These are phyloP conservation scores for Trissolcus basalis DNA, from an alignment of 1,140 invertebrate genomes.

Conservation along the genomic window DNA sequence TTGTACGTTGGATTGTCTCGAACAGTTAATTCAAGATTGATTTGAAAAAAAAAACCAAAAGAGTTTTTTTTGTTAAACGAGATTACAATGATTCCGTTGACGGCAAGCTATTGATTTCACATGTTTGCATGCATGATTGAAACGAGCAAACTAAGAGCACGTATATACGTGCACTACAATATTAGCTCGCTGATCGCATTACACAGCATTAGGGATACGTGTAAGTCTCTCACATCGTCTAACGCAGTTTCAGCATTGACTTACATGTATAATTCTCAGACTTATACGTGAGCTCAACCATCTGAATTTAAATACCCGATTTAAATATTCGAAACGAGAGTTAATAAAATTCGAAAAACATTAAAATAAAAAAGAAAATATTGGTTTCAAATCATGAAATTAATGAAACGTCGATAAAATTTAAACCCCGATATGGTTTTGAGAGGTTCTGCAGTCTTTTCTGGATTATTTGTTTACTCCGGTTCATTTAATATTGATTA, in stretches of 20 bases:
- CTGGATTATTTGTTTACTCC: too few species aligned
- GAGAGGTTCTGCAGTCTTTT: too few species aligned
- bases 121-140: slow-evolving; percentile 58
- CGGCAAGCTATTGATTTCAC: slow-evolving; percentile 64
- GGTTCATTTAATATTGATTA: too few species aligned
- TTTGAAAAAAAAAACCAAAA: neutral
- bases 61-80: slow-evolving; percentile 14
- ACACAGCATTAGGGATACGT: slow-evolving; percentile 71
- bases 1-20: too few species aligned
- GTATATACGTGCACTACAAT: slow-evolving; percentile 49
- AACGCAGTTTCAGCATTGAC: slow-evolving; percentile 59
- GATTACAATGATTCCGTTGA: slow-evolving; percentile 33
- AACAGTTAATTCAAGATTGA: too few species aligned
- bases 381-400: too few species aligned
- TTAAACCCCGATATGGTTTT: too few species aligned
- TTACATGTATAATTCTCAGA: slow-evolving; percentile 56
- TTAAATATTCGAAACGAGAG: neutral
- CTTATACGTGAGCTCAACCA: neutral
- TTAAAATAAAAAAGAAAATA: too few species aligned
- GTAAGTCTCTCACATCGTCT: slow-evolving; percentile 65
- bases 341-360: neutral
- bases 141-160: slow-evolving; percentile 56
- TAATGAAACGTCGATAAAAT: too few species aligned
- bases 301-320: neutral
- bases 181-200: slow-evolving; percentile 72